Evolutionary conservation across 30 jellyfish, hydroid and myxozoan species (phyloP).

Genomic region (Hydractinia echinata): DNA sequence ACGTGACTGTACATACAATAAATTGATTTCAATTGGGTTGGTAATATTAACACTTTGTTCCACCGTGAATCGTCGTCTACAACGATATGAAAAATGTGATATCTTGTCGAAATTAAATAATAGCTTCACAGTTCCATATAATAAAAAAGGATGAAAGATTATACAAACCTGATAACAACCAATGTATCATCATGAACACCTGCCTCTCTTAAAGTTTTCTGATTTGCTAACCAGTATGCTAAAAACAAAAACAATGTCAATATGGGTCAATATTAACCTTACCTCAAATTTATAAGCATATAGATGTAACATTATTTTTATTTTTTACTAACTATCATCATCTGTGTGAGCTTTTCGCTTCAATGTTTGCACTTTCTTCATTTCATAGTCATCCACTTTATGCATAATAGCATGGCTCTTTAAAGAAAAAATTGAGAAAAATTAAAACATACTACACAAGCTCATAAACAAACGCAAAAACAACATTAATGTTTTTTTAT

Average conservation of each 20-base stretch:
- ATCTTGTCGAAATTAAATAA: no score
- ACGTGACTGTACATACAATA: slow-evolving; percentile 71
- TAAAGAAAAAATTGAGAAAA: not conserved
- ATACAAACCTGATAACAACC: slow-evolving; percentile 78
- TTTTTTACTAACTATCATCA: slow-evolving; percentile 72
- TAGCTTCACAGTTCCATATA: no score
- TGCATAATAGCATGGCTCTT: slow-evolving; percentile 67
- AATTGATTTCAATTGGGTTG: slow-evolving; percentile 84
- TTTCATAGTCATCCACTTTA: slow-evolving; percentile 68
- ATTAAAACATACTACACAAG: not conserved
- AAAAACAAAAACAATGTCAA: not conserved
- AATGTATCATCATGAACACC: slow-evolving; percentile 76
- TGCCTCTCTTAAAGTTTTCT: slow-evolving; percentile 78
- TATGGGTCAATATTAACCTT: not conserved
- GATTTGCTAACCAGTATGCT: slow-evolving; percentile 94
- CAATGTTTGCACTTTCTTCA: slow-evolving; percentile 77
- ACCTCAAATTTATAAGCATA: not conserved
- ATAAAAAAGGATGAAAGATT: not conserved
- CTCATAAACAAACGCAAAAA: not conserved
- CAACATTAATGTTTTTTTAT: not conserved
- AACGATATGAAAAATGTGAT: not conserved
- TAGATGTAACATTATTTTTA: not conserved
- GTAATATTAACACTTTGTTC: slow-evolving; percentile 88
- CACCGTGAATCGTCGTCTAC: slow-evolving; percentile 72
- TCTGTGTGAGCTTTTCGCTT: slow-evolving; percentile 92